A percentile compares a stretch with the other conserved stretches of the same genome.
These are phyloP conservation scores for Hydrozoanthus gracilis DNA, from an alignment of 92 coral and sea anemone species.

Conservation along the genomic window DNA sequence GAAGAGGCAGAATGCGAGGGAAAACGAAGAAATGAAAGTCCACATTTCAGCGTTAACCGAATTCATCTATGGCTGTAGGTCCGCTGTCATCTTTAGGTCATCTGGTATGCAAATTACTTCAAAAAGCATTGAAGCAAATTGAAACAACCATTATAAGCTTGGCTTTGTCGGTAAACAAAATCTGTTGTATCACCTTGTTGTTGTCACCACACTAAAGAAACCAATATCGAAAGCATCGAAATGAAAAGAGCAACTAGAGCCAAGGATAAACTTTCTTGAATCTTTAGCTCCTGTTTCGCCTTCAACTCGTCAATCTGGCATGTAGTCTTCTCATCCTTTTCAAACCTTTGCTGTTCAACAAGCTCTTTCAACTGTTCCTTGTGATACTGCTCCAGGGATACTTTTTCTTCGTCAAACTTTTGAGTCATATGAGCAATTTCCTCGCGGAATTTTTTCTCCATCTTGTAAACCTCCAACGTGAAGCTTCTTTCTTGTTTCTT, in stretches of 20 bases:
- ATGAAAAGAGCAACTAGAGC: conserved; percentile 41
- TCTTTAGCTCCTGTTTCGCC: conserved; percentile 3
- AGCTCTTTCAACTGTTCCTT: conserved; percentile 23
- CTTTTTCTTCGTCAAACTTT: conserved; percentile 32
- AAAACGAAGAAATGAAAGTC: too few relatives aligned
- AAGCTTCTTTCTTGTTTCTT: conserved; percentile 25
- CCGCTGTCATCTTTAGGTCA: too few relatives aligned
- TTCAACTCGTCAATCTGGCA: conserved; percentile 36
- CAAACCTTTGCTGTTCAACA: conserved; percentile 37
- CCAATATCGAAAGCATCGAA: conserved; percentile 30
- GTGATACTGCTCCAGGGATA: conserved; percentile 9
- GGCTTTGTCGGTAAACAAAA: not conserved
- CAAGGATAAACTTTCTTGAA: conserved; percentile 37
- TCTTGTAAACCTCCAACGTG: conserved; percentile 25
- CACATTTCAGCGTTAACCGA: too few relatives aligned
- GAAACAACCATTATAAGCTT: not conserved
- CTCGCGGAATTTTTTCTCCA: conserved; percentile 34
- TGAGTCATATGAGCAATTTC: conserved; percentile 19
- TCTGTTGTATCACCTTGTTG: not conserved
- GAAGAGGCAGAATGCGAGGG: too few relatives aligned
- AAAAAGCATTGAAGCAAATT: too few relatives aligned
- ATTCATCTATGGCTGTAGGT: too few relatives aligned
- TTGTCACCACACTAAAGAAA: conserved; percentile 33
- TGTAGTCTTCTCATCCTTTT: conserved; percentile 38
- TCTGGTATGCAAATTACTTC: too few relatives aligned